phyloP scores from a whole-genome alignment of 2,113 vertebrate genomes.

The Ceyx melanurus region DNA sequence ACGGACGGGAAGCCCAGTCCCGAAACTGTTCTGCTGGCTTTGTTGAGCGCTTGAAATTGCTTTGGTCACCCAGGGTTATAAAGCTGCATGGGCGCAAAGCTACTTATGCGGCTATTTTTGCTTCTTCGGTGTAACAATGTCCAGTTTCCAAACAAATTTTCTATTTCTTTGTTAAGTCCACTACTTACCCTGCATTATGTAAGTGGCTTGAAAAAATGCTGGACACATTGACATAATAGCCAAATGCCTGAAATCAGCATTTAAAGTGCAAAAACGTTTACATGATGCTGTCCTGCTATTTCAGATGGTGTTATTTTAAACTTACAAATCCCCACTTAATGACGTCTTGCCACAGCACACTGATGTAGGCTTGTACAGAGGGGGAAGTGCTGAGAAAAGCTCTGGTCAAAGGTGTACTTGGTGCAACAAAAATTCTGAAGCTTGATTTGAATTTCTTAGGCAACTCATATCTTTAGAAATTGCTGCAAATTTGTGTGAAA shows the following conservation, averaged over 20 bases:
- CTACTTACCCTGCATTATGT: neutral
- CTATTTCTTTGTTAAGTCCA: neutral
- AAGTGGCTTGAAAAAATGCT: neutral
- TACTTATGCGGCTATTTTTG: fast-evolving
- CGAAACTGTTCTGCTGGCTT: fast-evolving
- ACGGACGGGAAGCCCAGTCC: fast-evolving
- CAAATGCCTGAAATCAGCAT: neutral
- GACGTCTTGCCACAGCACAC: neutral
- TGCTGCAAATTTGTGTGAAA: neutral
- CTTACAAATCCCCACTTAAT: neutral
- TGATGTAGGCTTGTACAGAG: neutral
- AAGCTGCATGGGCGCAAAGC: too few species aligned
- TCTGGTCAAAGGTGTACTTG: neutral
- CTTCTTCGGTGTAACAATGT: fast-evolving
- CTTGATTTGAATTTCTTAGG: neutral
- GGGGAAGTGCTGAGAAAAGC: neutral
- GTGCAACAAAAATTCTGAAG: neutral
- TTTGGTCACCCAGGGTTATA: fast-evolving
- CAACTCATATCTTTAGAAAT: neutral
- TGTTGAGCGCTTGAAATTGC: fast-evolving
- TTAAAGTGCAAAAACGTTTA: neutral
- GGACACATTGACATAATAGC: fast-evolving
- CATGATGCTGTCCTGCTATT: neutral
- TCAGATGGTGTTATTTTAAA: neutral
- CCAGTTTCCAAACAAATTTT: neutral